These are phyloP conservation scores for Drosophila persimilis DNA, from an alignment of 1,140 invertebrate species.

Conservation along the genomic window DNA sequence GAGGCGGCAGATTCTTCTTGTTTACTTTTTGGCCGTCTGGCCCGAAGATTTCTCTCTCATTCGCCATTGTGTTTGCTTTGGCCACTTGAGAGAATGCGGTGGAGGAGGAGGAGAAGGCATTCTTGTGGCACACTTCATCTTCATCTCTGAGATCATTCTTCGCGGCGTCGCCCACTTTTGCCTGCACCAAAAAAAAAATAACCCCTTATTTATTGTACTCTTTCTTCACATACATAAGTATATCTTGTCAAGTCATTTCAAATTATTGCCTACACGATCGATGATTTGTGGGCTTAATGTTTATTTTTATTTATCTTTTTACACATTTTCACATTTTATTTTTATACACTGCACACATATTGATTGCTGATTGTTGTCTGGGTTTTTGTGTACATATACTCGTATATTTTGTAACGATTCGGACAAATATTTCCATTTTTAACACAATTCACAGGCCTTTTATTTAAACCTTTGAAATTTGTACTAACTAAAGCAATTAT, in stretches of 20 bases:
- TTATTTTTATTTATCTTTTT: slow-evolving; percentile 30
- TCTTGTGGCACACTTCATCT: slow-evolving; percentile 16
- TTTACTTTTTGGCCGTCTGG: slow-evolving; percentile 37
- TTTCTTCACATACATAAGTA: slow-evolving; percentile 21
- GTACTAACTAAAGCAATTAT: background rate
- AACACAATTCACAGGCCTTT: background rate
- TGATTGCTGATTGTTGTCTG: slow-evolving; percentile 32
- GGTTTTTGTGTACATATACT: background rate
- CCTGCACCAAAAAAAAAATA: slow-evolving; percentile 18
- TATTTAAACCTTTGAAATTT: slow-evolving; percentile 30
- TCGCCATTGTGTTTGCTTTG: slow-evolving; percentile 22
- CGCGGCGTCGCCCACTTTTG: slow-evolving; percentile 25
- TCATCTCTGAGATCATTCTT: slow-evolving; percentile 7
- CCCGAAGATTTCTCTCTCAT: slow-evolving; percentile 37
- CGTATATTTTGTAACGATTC: background rate
- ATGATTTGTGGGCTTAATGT: slow-evolving; percentile 36
- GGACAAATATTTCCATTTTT: slow-evolving; percentile 11
- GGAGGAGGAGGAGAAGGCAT: slow-evolving; percentile 9
- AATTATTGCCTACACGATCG: slow-evolving; percentile 49
- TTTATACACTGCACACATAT: slow-evolving; percentile 5
- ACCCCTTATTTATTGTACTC: slow-evolving; percentile 11
- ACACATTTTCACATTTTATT: slow-evolving; percentile 9
- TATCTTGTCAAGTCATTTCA: slow-evolving; percentile 49
- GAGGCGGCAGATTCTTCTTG: slow-evolving; percentile 33
- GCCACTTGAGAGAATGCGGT: background rate